phyloP scores from a whole-genome alignment of 2,888 invertebrate genomes.

The Alloscopus bannaensis region DNA sequence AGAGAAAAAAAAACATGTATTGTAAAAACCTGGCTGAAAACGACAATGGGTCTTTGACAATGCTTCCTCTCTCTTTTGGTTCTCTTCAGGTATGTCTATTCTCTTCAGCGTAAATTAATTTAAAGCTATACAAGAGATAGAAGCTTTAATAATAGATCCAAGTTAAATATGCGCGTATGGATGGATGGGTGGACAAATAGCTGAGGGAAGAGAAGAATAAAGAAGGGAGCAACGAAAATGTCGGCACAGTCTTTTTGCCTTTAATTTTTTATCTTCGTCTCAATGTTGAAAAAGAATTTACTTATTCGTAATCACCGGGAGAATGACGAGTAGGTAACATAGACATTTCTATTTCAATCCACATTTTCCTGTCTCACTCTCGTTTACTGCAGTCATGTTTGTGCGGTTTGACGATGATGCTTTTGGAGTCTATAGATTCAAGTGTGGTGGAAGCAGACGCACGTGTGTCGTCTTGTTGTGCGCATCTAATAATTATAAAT shows the following conservation, averaged over 20 bases:
- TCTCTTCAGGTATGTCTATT: slow-evolving; percentile 15
- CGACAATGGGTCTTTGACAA: slow-evolving; percentile 22
- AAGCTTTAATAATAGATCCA: slow-evolving; percentile 21
- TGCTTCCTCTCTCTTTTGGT: slow-evolving; percentile 12
- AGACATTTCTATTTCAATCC: slow-evolving; percentile 26
- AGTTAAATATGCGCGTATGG: not conserved
- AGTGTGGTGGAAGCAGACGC: too few species aligned
- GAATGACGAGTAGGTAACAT: too few species aligned
- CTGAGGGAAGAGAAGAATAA: slow-evolving; percentile 34
- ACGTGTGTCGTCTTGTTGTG: not conserved
- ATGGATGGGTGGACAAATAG: slow-evolving; percentile 54
- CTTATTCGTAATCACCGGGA: not conserved
- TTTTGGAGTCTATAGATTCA: too few species aligned
- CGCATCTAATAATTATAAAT: slow-evolving; percentile 40
- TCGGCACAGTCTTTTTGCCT: slow-evolving; percentile 34
- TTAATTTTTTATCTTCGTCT: not conserved
- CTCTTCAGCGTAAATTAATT: slow-evolving; percentile 29
- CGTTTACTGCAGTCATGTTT: too few species aligned
- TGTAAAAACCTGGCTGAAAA: slow-evolving; percentile 8
- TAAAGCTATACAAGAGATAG: slow-evolving; percentile 2
- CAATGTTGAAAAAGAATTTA: not conserved
- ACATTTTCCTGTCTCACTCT: too few species aligned
- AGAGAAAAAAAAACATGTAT: not conserved
- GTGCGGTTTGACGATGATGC: too few species aligned
- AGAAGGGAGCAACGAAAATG: slow-evolving; percentile 32